Conservation (phyloP, 1,140 invertebrate species). For the Oscheius sp. region DNA sequence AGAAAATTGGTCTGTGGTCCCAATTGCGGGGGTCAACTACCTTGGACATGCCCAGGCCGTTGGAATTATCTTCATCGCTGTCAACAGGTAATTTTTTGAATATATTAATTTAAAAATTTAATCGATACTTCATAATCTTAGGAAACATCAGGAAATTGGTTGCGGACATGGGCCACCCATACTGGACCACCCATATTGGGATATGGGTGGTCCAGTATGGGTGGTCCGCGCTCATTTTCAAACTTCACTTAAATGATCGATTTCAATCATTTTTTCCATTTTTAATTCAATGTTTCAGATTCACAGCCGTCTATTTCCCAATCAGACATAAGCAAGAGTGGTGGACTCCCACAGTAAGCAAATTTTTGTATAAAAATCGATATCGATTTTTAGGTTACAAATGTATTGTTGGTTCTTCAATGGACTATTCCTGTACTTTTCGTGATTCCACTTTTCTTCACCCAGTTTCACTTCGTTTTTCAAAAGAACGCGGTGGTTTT, state of each 20-base stretch:
- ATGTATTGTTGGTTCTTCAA: conserved; percentile 34
- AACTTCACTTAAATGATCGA: no score
- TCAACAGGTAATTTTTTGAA: conserved; percentile 20
- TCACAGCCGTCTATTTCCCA: conserved; percentile 23
- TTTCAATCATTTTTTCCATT: no score
- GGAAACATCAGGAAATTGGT: no score
- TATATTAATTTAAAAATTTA: no score
- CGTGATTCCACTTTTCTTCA: conserved; percentile 38
- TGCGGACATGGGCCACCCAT: no score
- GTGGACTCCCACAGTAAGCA: conserved; percentile 21
- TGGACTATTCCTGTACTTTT: conserved; percentile 42
- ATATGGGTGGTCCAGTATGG: no score
- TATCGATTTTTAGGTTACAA: conserved; percentile 16
- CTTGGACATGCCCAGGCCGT: conserved; percentile 45
- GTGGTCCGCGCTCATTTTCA: no score
- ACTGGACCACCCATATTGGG: no score
- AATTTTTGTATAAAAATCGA: not conserved
- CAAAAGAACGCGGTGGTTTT: conserved; percentile 33
- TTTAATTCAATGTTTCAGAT: not conserved
- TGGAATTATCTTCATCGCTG: conserved; percentile 41
- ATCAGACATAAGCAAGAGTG: conserved; percentile 22
- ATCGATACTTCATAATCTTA: no score
- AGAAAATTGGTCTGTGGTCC: conserved; percentile 33
- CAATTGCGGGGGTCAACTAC: conserved; percentile 37
- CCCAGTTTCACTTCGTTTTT: conserved; percentile 29